Evolutionary conservation across 1,140 invertebrate genomes (phyloP).

Genomic region (Argopecten irradians): DNA sequence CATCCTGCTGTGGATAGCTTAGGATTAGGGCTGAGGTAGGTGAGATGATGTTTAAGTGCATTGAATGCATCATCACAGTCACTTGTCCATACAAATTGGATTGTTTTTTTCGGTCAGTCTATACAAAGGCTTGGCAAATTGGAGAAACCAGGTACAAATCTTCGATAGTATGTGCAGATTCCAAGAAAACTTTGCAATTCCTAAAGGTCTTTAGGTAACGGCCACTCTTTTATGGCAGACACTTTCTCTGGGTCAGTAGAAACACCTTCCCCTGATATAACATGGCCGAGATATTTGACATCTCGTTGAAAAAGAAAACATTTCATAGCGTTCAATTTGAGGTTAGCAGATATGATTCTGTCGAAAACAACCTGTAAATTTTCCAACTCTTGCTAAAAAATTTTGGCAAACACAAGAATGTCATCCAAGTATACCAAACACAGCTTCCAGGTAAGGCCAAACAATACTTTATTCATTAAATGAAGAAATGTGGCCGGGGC

Average conservation of each 20-base stretch:
- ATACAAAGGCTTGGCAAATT: too few species aligned
- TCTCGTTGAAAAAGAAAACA: not conserved
- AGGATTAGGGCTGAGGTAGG: not conserved
- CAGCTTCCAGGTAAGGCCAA: too few species aligned
- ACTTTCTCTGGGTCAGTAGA: slow-evolving; percentile 28
- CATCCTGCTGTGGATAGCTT: not conserved
- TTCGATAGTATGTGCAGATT: slow-evolving; percentile 37
- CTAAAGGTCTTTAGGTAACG: not conserved
- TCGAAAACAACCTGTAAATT: too few species aligned
- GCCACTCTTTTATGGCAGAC: slow-evolving; percentile 19
- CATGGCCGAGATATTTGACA: not conserved
- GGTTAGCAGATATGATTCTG: too few species aligned
- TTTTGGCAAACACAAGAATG: too few species aligned
- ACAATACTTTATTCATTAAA: too few species aligned
- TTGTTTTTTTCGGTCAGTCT: not conserved
- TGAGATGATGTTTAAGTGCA: not conserved
- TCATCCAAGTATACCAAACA: too few species aligned
- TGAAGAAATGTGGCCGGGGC: too few species aligned
- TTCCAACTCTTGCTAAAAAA: too few species aligned
- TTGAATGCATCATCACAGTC: not conserved
- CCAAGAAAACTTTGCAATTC: slow-evolving; percentile 45
- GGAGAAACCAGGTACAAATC: too few species aligned
- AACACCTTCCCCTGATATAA: not conserved
- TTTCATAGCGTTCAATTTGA: too few species aligned
- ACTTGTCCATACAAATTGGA: not conserved